These are phyloP conservation scores for Paraescarpia echinospica DNA, from an alignment of 1,140 invertebrate genomes.

Conservation along the genomic window DNA sequence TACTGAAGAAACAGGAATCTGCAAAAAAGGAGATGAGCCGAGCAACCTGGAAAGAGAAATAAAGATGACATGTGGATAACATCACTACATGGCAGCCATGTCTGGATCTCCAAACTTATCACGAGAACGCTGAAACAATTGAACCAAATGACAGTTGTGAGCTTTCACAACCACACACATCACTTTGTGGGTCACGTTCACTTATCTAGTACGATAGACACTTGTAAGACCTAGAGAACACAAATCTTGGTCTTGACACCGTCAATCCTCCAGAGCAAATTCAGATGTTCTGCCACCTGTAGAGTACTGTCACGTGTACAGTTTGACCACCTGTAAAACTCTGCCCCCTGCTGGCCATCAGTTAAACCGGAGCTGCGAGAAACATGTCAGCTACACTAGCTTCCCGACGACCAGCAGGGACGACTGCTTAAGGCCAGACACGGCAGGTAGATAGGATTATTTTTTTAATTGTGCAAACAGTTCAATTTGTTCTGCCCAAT, in stretches of 20 bases:
- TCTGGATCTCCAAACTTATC: too few relatives aligned
- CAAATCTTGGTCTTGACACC: background rate
- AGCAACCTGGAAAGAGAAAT: background rate
- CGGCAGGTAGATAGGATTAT: too few relatives aligned
- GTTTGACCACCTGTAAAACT: background rate
- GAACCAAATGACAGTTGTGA: background rate
- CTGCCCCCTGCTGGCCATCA: background rate
- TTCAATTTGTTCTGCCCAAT: too few relatives aligned
- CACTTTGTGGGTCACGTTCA: background rate
- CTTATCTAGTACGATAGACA: background rate
- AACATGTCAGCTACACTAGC: too few relatives aligned
- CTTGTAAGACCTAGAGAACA: background rate
- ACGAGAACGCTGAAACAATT: background rate
- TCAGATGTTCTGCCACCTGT: background rate
- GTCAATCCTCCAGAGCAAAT: background rate
- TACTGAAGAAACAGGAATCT: background rate
- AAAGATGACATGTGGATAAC: background rate
- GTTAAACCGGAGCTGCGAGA: too few relatives aligned
- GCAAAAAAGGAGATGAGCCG: background rate
- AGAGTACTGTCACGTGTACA: too few relatives aligned
- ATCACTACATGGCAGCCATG: too few relatives aligned
- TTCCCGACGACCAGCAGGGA: background rate
- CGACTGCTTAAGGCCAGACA: background rate
- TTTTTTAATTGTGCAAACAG: too few relatives aligned
- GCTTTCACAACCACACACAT: background rate